Percentiles rank a stretch among this genome's conserved stretches.
Evolutionary conservation across 2,113 vertebrate genomes (phyloP).

Genomic region (Ciconia stormi): DNA sequence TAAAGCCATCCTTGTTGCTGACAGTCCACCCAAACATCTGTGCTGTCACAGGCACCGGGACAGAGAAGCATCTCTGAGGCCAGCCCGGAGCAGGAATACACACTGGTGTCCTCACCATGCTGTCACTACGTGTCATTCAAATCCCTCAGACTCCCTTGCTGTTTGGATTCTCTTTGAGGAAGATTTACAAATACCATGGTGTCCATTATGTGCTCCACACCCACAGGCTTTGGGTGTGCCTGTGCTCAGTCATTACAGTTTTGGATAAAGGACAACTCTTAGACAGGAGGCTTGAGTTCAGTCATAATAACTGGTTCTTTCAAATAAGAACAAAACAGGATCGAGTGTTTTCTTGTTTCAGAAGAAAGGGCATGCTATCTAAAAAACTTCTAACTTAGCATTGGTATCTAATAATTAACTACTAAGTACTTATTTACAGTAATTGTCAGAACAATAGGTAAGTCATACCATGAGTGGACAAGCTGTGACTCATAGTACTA

Average conservation of each 20-base stretch:
- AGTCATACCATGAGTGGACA: neutral
- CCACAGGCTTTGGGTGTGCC: neutral
- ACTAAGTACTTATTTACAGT: neutral
- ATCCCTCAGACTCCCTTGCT: neutral
- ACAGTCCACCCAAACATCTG: neutral
- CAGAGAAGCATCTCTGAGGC: neutral
- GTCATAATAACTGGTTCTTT: neutral
- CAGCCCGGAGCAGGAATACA: neutral
- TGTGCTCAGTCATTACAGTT: neutral
- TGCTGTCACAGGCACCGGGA: neutral
- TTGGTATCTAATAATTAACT: neutral
- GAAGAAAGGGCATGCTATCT: neutral
- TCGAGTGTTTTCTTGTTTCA: neutral
- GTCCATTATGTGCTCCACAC: neutral
- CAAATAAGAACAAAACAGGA: neutral
- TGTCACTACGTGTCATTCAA: neutral
- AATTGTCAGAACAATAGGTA: neutral
- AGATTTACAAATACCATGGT: neutral
- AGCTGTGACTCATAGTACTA: neutral
- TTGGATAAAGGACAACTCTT: neutral
- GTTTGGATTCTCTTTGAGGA: neutral
- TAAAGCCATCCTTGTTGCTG: neutral
- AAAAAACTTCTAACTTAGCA: neutral
- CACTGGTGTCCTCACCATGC: neutral
- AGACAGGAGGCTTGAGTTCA: neutral